Evolutionary conservation across 2,888 invertebrate species (phyloP).

Genomic region (Drosophila atroscutellata): DNA sequence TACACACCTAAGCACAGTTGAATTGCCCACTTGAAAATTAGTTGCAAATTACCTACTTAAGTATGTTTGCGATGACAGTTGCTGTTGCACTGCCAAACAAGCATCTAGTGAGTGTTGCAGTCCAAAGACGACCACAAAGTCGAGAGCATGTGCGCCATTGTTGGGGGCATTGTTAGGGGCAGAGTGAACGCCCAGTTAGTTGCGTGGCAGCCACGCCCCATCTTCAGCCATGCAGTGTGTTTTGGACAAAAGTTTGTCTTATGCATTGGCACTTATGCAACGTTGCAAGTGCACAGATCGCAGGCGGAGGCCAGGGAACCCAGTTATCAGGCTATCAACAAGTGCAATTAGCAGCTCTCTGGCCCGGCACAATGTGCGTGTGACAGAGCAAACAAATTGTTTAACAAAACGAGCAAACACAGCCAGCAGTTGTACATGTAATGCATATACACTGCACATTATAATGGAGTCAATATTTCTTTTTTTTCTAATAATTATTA

Average conservation of each 20-base stretch:
- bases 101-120: constrained; percentile 20
- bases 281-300: constrained; percentile 18
- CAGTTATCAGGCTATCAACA: constrained; percentile 77
- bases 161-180: constrained; percentile 55
- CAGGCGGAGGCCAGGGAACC: constrained; percentile 37
- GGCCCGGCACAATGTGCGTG: constrained; percentile 70
- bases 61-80: constrained; percentile 66
- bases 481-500: background rate
- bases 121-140: constrained; percentile 40
- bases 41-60: constrained; percentile 81
- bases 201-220: constrained; percentile 70
- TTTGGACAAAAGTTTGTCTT: constrained; percentile 71
- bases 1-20: constrained; percentile 34
- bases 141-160: constrained; percentile 66
- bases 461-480: background rate
- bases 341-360: constrained; percentile 76
- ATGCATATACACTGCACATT: constrained; percentile 1
- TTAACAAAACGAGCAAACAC: constrained; percentile 67
- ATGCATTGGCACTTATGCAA: constrained; percentile 74
- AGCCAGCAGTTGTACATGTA: constrained; percentile 29
- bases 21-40: constrained; percentile 73
- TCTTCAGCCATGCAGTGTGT: constrained; percentile 33
- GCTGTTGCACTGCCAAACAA: constrained; percentile 20
- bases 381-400: constrained; percentile 78
- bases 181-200: constrained; percentile 42